These are phyloP conservation scores for Platypus cylindrus DNA, from an alignment of 2,888 invertebrate genomes.

Conservation along the genomic window DNA sequence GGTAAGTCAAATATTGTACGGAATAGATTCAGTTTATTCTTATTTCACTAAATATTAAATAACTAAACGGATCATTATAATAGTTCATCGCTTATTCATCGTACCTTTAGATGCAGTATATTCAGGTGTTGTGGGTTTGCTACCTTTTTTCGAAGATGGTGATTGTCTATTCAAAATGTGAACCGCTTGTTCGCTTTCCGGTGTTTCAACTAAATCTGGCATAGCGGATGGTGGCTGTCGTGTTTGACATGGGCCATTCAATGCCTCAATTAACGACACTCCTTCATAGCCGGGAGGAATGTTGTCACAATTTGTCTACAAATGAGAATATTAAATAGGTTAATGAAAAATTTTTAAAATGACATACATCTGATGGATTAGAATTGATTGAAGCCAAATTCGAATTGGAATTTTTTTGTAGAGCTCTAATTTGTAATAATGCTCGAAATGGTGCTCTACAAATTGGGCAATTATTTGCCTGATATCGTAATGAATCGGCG, in stretches of 20 bases:
- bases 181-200: slow-evolving; percentile 58
- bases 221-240: slow-evolving; percentile 36
- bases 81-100: too few species aligned
- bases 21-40: too few species aligned
- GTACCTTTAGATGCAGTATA: slow-evolving; percentile 16
- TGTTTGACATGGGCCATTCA: slow-evolving; percentile 76
- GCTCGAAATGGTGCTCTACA: slow-evolving; percentile 98
- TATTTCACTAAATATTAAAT: too few species aligned
- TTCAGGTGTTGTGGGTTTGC: slow-evolving; percentile 39
- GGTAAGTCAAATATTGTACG: too few species aligned
- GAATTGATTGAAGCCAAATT: slow-evolving; percentile 39
- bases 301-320: slow-evolving; percentile 61
- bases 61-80: too few species aligned
- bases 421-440: slow-evolving; percentile 84
- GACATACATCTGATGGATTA: slow-evolving; percentile 49
- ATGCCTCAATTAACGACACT: slow-evolving; percentile 86
- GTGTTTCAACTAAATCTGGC: slow-evolving; percentile 40
- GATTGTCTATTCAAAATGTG: slow-evolving; percentile 51
- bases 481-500: slow-evolving; percentile 92
- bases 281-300: slow-evolving; percentile 90
- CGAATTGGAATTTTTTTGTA: slow-evolving; percentile 57
- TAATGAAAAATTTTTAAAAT: background rate
- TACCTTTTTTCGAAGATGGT: slow-evolving; percentile 33
- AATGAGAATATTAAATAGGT: background rate
- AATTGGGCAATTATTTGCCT: slow-evolving; percentile 97